Base-by-base conservation (phyloP, 2,113 vertebrate genomes). In the Malurus elegans region DNA sequence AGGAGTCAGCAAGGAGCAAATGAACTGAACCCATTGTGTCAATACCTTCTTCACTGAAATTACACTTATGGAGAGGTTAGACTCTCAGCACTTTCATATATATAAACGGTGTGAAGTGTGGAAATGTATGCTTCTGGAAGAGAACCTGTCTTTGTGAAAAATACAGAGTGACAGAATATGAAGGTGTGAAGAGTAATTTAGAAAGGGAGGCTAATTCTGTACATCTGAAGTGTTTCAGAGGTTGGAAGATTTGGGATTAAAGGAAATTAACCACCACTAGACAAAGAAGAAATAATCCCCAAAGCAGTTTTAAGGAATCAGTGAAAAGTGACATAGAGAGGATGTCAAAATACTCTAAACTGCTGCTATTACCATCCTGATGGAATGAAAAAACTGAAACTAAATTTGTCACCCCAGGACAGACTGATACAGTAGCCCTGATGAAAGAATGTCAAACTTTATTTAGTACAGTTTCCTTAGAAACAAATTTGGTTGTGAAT, bases 261-360 rank as follows among this genome's bases (percentile, higher is more conserved):
- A 79, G 42, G 29, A 83, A 92, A 82, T 91, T 93, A 95, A 86
- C 32, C 12, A 75, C 12, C 54, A 58, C 17, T 65, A 73, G 78
- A 91, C 89, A 95, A 94, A 93, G n/a, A 50, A 72, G 94, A 79
- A 95, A 65, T 90, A 95, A 95, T 95, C 84, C 57, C 32, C 47
- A 79, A 89, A 89, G 84, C 61, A 82, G 57, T 93, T 93, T 75
- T 89, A 93, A 85, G 45, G 14, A 79, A 36, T 93, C n/a, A 17
- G 61, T n/a, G 21, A 58, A 91, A 91, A 87, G 45, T 79, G 66
- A 80, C 89, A 82, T 4, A 76, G 82, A 67, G 31, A 73, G 50
- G 61, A 85, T 65, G n/a, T 65, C 89, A 85, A 85, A 95, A 91
- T 72, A 67, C 45, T 89, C 47, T 80, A 67, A 84, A 96, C 48